These are phyloP conservation scores for Candoia aspera DNA, from an alignment of 2,113 vertebrate species.

Conservation along the genomic window DNA sequence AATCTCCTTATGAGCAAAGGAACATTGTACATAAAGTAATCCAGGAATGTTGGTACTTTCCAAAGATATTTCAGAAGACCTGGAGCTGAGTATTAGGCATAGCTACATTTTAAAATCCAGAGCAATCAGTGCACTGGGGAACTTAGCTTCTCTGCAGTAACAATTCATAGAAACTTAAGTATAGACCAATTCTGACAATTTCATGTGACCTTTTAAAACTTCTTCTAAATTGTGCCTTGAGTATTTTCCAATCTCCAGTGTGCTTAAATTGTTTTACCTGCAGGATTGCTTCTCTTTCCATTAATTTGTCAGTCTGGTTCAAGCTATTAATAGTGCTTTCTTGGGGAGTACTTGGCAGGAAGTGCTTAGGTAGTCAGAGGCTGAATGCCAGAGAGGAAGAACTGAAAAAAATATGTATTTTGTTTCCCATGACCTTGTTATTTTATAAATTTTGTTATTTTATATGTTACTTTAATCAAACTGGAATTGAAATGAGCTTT, in stretches of 20 bases:
- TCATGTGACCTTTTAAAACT: neutral
- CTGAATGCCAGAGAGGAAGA: neutral
- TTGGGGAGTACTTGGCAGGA: neutral
- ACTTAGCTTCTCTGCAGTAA: neutral
- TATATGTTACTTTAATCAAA: neutral
- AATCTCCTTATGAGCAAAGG: neutral
- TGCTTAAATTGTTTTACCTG: neutral
- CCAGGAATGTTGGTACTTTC: neutral
- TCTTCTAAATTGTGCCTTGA: neutral
- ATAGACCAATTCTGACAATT: neutral
- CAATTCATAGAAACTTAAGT: neutral
- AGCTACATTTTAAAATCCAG: neutral
- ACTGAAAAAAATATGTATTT: neutral
- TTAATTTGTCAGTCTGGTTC: neutral
- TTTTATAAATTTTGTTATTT: neutral
- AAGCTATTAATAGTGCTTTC: neutral
- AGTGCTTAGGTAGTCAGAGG: neutral
- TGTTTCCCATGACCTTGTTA: neutral
- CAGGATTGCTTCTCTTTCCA: neutral
- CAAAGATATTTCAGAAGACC: neutral
- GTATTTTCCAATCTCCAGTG: neutral
- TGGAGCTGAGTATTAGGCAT: neutral
- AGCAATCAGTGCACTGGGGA: neutral
- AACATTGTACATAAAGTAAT: neutral
- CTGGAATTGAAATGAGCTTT: neutral